Conservation (phyloP, 2,888 invertebrate genomes). For the Leptarthrus brevirostris region DNA sequence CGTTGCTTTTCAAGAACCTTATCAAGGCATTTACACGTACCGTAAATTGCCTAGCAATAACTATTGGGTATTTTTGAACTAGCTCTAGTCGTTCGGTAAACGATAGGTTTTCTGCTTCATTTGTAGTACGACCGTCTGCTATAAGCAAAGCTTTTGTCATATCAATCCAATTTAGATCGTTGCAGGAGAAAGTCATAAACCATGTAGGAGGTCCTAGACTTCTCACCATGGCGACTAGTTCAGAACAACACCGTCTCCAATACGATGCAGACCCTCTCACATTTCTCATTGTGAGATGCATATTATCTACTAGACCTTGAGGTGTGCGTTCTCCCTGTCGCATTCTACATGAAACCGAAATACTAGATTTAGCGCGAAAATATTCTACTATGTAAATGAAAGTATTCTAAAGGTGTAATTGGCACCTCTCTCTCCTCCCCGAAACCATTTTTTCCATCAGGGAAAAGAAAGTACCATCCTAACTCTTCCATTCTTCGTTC, state of each 20-base stretch:
- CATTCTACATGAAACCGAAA: background rate
- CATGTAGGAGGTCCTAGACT: constrained; percentile 5
- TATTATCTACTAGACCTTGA: background rate
- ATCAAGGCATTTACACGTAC: too few species aligned
- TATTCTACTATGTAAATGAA: background rate
- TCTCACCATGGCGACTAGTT: background rate
- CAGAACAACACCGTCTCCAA: background rate
- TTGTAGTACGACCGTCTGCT: too few species aligned
- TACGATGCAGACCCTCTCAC: background rate
- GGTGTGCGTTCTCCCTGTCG: background rate
- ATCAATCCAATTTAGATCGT: background rate
- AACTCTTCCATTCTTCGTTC: background rate
- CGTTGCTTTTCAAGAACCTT: too few species aligned
- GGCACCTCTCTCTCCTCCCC: too few species aligned
- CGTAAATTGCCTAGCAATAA: too few species aligned
- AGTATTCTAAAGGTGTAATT: background rate
- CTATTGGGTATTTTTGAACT: too few species aligned
- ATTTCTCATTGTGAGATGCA: background rate
- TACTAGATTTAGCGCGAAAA: too few species aligned
- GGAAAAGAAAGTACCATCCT: background rate
- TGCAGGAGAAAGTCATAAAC: background rate
- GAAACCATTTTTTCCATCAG: too few species aligned
- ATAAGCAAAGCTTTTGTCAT: background rate
- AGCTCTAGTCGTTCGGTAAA: too few species aligned
- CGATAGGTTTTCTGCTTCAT: too few species aligned